Conservation (phyloP, 2,113 vertebrate species). For the Galeopterus variegatus region DNA sequence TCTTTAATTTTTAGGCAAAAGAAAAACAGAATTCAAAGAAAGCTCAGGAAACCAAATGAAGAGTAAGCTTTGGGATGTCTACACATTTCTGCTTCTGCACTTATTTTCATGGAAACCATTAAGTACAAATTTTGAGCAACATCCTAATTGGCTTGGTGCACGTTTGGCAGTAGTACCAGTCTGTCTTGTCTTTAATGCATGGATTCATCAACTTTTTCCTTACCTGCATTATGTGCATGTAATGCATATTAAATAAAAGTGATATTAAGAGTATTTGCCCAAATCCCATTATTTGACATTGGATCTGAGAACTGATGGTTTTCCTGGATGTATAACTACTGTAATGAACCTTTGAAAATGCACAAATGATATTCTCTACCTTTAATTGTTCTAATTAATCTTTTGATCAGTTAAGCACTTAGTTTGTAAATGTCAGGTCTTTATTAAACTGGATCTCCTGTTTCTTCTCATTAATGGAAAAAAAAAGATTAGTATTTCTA, state of each 20-base stretch:
- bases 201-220: slow-evolving; percentile 77
- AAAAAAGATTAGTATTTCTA: slow-evolving; percentile 64
- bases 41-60: slow-evolving; percentile 97
- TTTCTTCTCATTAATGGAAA: slow-evolving; percentile 84
- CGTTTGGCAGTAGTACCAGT: slow-evolving; percentile 84
- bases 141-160: slow-evolving; percentile 84
- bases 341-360: slow-evolving; percentile 72
- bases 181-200: slow-evolving; percentile 89
- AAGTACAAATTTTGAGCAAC: slow-evolving; percentile 85
- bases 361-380: slow-evolving; percentile 71
- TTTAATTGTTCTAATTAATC: slow-evolving; percentile 73
- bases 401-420: slow-evolving; percentile 70
- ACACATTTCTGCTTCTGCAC: slow-evolving; percentile 81
- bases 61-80: slow-evolving; percentile 74
- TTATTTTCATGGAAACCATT: slow-evolving; percentile 85
- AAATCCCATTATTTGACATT: slow-evolving; percentile 82
- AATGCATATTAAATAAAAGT: slow-evolving; percentile 82
- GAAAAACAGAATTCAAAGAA: slow-evolving; percentile 99
- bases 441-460: slow-evolving; percentile 80
- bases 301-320: slow-evolving; percentile 75
- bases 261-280: slow-evolving; percentile 81
- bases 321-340: slow-evolving; percentile 71
- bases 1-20: slow-evolving; percentile 93
- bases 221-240: slow-evolving; percentile 89
- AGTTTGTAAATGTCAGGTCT: slow-evolving; percentile 79